Percentiles rank a stretch among this genome's conserved stretches.
Evolutionary conservation across 2,888 invertebrate species (phyloP).

Genomic region (Eulithis testata): DNA sequence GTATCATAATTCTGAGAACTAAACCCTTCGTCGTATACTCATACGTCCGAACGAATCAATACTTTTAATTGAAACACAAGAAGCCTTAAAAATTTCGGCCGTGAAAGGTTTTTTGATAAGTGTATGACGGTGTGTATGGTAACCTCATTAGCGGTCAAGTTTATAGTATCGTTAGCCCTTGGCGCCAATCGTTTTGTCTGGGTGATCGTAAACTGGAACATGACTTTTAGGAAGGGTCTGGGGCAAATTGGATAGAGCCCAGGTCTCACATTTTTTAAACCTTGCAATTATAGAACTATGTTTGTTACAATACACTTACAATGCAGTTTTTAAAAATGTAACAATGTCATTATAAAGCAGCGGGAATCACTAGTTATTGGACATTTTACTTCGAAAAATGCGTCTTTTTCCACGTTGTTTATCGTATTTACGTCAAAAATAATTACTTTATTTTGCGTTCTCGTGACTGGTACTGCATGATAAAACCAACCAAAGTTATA

Average conservation of each 20-base stretch:
- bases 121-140: slow-evolving; percentile 6
- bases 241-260: no score
- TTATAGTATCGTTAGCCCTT: slow-evolving; percentile 23
- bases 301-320: no score
- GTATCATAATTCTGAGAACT: slow-evolving; percentile 18
- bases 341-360: no score
- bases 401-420: no score
- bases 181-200: slow-evolving; percentile 21
- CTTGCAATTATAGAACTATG: no score
- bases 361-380: no score
- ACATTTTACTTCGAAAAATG: no score
- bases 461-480: no score
- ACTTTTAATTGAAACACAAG: neutral
- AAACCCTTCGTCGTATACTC: slow-evolving; percentile 19
- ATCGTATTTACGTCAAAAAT: no score
- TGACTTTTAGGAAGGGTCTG: neutral
- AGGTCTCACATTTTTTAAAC: no score
- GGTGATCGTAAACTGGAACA: slow-evolving; percentile 16
- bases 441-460: neutral
- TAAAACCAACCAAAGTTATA: neutral
- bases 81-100: slow-evolving; percentile 16
- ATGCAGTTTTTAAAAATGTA: no score
- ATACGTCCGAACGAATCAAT: slow-evolving; percentile 4
- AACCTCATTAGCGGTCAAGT: slow-evolving; percentile 25
- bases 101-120: slow-evolving; percentile 25